Evolutionary conservation across 2,888 invertebrate species (phyloP), one percentile per base, ranked within the genome.

Genomic region (Salticus scenicus): DNA sequence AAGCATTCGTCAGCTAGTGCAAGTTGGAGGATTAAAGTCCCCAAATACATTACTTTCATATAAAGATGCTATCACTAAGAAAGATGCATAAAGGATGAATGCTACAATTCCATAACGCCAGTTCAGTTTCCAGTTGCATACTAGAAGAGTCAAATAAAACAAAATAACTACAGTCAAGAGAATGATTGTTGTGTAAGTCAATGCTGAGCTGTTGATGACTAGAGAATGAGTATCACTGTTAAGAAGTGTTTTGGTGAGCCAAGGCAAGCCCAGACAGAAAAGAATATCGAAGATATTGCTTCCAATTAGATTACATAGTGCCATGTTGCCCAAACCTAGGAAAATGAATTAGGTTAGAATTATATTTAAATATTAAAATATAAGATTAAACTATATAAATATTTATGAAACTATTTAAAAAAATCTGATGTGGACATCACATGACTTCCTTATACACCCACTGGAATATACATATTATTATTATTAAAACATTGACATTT

Each of bases 221-320:
- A 97, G 94, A 93, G 94, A 95, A 90, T 96, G 95, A 0, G 90
- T 91, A 2, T 93, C 91, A 20, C 75, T 70, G 51, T 80, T 77
- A 41, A 86, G 67, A 20, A 86, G 66, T 10, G 89, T 94, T 90
- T 94, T 95, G 88, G 96, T 94, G 75, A 96, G 94, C 97, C 96
- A 97, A 0, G 97, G 96, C 33, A 96, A 90, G 0, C 96, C 96
- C 47, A 96, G 92, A 90, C 96, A 96, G 75, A 88, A 88, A 20
- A 97, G 92, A 88, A 96, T 96, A 90, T 96, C 96, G 90, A 96
- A 97, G 0, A 96, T 96, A 90, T 96, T 97, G 30, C 96, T 96
- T 73, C 96, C 96, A 89, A 97, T 95, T 0, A 96, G 96, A 91
- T 96, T 96, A 91, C 96, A 96, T 89, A 96, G 95, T 30, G 96